Evolutionary conservation across 2,888 invertebrate genomes (phyloP), one percentile per base, ranked within the genome.

Genomic region (Hydropsyche betteni): DNA sequence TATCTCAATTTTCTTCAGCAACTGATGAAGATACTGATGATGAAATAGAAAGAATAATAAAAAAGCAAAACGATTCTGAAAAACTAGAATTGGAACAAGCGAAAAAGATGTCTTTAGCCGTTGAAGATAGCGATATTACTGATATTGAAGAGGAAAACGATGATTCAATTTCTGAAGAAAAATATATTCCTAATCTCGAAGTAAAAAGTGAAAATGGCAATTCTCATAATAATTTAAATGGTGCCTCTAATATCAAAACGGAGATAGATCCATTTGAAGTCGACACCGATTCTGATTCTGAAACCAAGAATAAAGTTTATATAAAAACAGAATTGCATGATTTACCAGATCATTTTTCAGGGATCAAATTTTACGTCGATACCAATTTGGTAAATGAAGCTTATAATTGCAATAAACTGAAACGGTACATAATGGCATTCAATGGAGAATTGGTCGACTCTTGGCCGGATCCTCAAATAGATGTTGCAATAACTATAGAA

Each of bases 341-440:
- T 51, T 80, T 91, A 77, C 87, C 87, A 2, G 83, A 85, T 78
- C 83, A 89, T 78, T 89, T 90, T 81, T 83, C 83, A 7, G 85
- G 86, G 0, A 82, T 84, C 76, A 83, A 83, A 72, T 89, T 91
- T 82, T 86, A 85, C 74, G 80, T 91, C 14, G 80, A 80, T 44
- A 81, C 80, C 7, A 79, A 72, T 5, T 72, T 80, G 58, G 44
- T 0, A 16, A 84, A 84, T 80, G 82, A 83, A 5, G 82, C 83
- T 69, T 84, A 86, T 69, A 82, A 82, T 64, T 81, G 82, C 2
- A 80, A 81, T 5, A 82, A 82, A 74, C 82, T 85, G 73, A 81
- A 80, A 69, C 83, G 90, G 75, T 90, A 90, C 82, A 86, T 92
- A 71, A 83, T 84, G 69, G 92, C 91, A 0, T 91, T 90, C 83